phyloP scores from a whole-genome alignment of 2,888 invertebrate species.

The Shargacucullia verbasci region DNA sequence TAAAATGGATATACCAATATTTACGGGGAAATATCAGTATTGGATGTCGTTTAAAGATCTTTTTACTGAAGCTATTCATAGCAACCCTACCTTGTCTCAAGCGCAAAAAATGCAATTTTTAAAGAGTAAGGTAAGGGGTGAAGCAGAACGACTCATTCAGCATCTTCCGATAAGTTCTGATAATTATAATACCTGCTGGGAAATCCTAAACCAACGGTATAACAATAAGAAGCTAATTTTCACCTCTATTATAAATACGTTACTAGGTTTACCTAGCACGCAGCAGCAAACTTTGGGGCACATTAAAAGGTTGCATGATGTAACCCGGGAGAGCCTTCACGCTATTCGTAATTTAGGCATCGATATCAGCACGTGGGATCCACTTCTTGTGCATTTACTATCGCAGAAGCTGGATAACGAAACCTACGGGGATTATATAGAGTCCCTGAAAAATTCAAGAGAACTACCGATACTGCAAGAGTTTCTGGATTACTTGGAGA shows the following conservation, averaged over 20 bases:
- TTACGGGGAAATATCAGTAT: conserved; percentile 14
- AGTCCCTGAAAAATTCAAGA: conserved; percentile 12
- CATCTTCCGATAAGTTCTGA: conserved; percentile 16
- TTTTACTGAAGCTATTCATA: conserved; percentile 22
- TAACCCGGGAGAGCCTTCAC: conserved; percentile 7
- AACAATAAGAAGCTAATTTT: conserved; percentile 10
- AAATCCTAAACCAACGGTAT: conserved; percentile 3
- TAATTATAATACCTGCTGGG: conserved; percentile 10
- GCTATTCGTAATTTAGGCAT: conserved; percentile 10
- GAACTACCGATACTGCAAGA: conserved; percentile 16
- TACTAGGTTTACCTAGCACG: conserved; percentile 6
- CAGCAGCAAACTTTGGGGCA: conserved; percentile 4
- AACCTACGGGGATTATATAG: conserved; percentile 8
- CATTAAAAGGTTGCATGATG: conserved; percentile 19
- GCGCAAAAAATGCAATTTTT: conserved; percentile 16
- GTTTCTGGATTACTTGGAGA: conserved; percentile 19
- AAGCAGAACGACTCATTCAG: conserved; percentile 16
- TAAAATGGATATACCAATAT: conserved; percentile 23
- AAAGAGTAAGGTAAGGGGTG: conserved; percentile 8
- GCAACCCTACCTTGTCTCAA: conserved; percentile 9
- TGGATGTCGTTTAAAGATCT: conserved; percentile 26
- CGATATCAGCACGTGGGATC: conserved; percentile 17
- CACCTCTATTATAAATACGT: conserved; percentile 1
- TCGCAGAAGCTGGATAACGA: conserved; percentile 9
- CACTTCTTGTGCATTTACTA: conserved; percentile 10